phyloP scores from a whole-genome alignment of 2,888 invertebrate genomes.

The Protonemura montana region DNA sequence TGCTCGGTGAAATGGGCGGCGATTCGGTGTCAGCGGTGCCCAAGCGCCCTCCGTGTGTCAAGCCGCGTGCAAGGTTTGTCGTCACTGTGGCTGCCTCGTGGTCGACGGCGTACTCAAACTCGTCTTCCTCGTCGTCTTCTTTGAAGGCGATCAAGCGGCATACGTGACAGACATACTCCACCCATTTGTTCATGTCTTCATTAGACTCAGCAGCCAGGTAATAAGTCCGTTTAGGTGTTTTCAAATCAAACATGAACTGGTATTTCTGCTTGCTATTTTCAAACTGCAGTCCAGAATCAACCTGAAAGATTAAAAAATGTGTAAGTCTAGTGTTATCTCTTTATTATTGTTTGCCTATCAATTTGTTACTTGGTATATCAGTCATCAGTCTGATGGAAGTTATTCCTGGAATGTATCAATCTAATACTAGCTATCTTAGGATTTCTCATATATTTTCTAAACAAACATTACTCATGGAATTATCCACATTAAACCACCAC shows the following conservation, averaged over 20 bases:
- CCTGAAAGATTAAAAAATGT: conserved; percentile 60
- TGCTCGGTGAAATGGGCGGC: conserved; percentile 70
- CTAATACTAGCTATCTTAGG: not conserved
- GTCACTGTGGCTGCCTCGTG: conserved; percentile 28
- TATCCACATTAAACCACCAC: not conserved
- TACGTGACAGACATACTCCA: conserved; percentile 90
- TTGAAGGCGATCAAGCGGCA: conserved; percentile 80
- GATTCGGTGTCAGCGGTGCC: conserved; percentile 58
- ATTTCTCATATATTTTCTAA: not conserved
- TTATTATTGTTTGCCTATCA: conserved; percentile 28
- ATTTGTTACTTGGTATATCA: not conserved
- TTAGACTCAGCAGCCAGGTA: conserved; percentile 93
- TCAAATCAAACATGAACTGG: conserved; percentile 87
- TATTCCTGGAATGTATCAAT: not conserved
- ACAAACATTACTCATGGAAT: not conserved
- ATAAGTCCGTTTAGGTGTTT: conserved; percentile 87
- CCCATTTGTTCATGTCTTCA: conserved; percentile 94
- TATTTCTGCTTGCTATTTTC: conserved; percentile 82
- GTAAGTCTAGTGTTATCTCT: conserved; percentile 8
- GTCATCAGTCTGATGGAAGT: not conserved
- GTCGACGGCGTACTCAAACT: conserved; percentile 47
- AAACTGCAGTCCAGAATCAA: conserved; percentile 85
- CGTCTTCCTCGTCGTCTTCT: conserved; percentile 60
- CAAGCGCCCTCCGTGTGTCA: conserved; percentile 22
- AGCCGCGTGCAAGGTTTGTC: not conserved